phyloP scores from a whole-genome alignment of 1,140 invertebrate genomes.

The Drosophila hydei region DNA sequence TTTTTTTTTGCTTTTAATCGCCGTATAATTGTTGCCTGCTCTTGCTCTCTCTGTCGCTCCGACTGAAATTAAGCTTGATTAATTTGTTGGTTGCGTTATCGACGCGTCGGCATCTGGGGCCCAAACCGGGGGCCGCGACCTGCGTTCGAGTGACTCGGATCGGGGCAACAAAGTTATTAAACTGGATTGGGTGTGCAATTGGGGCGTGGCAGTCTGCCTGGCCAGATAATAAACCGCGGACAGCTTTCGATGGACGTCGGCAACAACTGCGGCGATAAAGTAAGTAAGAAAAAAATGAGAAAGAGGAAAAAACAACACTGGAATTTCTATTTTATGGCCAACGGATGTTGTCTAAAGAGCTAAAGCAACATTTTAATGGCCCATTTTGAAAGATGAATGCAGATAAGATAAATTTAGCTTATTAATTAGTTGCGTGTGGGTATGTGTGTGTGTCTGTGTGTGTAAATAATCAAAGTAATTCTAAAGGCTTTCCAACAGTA shows the following conservation, averaged over 20 bases:
- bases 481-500: conserved; percentile 3
- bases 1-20: conserved; percentile 32
- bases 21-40: conserved; percentile 38
- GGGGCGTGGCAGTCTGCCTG: conserved; percentile 58
- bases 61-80: conserved; percentile 77
- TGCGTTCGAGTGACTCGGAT: conserved; percentile 17
- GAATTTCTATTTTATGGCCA: conserved; percentile 69
- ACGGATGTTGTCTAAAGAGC: conserved; percentile 51
- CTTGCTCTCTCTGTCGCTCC: conserved; percentile 27
- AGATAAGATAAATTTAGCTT: conserved; percentile 48
- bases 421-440: conserved; percentile 26
- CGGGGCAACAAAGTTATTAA: conserved; percentile 74
- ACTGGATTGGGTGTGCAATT: conserved; percentile 73
- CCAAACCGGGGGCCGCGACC: conserved; percentile 21
- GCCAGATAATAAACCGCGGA: conserved; percentile 69
- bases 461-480: conserved; percentile 6
- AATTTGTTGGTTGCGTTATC: conserved; percentile 71
- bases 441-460: background rate
- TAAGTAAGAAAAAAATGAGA: conserved; percentile 21
- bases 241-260: conserved; percentile 41
- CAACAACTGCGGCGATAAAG: conserved; percentile 11
- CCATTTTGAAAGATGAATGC: conserved; percentile 64
- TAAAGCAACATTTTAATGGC: conserved; percentile 62
- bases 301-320: conserved; percentile 36
- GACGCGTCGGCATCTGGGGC: conserved; percentile 60